Base-by-base conservation (phyloP, 2,888 invertebrate species). In the Philereme vetulata region DNA sequence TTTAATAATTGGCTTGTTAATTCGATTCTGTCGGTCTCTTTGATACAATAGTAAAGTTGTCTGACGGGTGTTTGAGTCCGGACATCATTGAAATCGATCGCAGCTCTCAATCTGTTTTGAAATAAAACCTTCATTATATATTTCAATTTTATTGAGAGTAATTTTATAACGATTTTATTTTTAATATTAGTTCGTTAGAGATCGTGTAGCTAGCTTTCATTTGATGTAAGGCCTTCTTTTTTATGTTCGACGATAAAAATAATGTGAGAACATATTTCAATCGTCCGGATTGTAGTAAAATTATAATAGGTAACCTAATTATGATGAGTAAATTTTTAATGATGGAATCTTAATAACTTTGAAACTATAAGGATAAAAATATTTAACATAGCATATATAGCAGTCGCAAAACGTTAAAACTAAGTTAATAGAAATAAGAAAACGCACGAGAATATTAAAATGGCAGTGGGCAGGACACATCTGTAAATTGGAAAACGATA, bases 1-100 rank as follows among this genome's bases (percentile, higher is more conserved):
- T 86, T 76, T 78, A 77, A 85, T 89, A 85, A 90, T 88, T 90
- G 85, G 82, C 86, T 87, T 88, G 89, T 90, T 90, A 88, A 88
- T 88, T 86, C 82, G 80, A 84, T 84, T 80, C 80, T 77, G 80
- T 78, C 89, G 88, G 86, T 73, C 63, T 76, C 82, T 91, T 86
- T 89, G 87, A 90, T 83, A 69, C 67, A 70, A 76, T 75, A 72
- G 75, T 78, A 66, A 75, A 85, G 81, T 81, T 78, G 86, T 83
- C 75, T 74, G 84, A 85, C 86, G 78, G 77, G 85, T 83, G 79
- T 80, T 83, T 69, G 77, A 82, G 84, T 82, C 81, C 82, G 81
- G 62, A 65, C 68, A 65, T 84, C 84, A 81, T 84, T 77, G 74
- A 71, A 77, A 73, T 71, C 76, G 70, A 73, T 77, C 78, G 76